Percentiles rank a stretch among this genome's conserved stretches.
phyloP scores from a whole-genome alignment of 2,888 invertebrate genomes.

The Ypsolopha sequella region DNA sequence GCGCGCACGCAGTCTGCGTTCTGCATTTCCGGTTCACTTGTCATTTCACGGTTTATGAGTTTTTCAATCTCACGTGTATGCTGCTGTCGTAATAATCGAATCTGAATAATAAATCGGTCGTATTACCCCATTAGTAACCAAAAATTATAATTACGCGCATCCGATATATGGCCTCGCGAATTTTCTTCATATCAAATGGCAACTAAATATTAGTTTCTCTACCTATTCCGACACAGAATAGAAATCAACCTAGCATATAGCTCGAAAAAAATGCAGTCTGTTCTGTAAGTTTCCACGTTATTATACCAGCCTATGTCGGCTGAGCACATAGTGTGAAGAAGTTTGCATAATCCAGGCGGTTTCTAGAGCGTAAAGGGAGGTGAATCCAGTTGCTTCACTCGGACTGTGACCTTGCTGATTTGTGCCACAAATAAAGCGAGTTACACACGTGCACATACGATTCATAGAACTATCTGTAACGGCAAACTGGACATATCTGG shows the following conservation, averaged over 20 bases:
- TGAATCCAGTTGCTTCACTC: constrained; percentile 40
- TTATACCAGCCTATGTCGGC: not conserved
- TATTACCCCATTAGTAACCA: not conserved
- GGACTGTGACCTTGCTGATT: constrained; percentile 38
- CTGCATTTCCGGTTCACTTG: constrained; percentile 66
- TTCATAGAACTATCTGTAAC: not conserved
- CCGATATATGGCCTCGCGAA: not conserved
- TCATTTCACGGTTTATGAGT: constrained; percentile 62
- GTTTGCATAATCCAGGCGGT: constrained; percentile 54
- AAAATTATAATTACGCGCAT: not conserved
- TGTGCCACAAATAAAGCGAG: constrained; percentile 5
- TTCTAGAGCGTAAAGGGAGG: constrained; percentile 67
- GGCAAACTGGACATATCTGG: not conserved
- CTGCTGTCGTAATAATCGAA: too few species aligned
- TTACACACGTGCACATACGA: not conserved
- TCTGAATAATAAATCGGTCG: too few species aligned
- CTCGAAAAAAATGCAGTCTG: not conserved
- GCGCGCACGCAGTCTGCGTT: constrained; percentile 40
- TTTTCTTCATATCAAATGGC: not conserved
- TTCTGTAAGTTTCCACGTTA: not conserved
- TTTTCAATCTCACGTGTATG: constrained; percentile 11
- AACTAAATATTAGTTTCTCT: not conserved
- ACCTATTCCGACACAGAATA: not conserved
- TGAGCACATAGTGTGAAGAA: constrained; percentile 6
- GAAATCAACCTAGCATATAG: not conserved